Base-by-base conservation (phyloP, 2,797 vertebrate species). In the Scyliorhinus canicula region DNA sequence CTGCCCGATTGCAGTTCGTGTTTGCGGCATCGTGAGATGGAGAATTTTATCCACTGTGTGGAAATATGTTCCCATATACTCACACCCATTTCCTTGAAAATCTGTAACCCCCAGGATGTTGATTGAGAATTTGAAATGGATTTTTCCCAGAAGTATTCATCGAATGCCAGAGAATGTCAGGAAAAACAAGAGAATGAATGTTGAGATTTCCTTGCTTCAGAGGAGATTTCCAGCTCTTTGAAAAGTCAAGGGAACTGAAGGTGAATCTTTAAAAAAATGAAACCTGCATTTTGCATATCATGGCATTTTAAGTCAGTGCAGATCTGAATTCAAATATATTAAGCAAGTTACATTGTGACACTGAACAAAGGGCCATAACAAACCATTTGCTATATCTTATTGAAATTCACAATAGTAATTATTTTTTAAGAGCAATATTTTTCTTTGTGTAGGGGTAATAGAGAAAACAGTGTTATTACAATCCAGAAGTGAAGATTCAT, bases 261-360 rank as follows among this genome's bases (percentile, higher is more conserved):
- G n/a, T 91, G 60, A 91, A 91, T 65, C 55, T 65, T 91, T 91
- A 40, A 63, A 91, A 55, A 91, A 65, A 44, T 65, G 65, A 91
- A 65, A 63, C 60, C 60, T 65, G 60, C 57, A 0, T 65, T 91
- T 11, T 91, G 88, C 57, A 91, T 65, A 44, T 91, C 24, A 44
- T 65, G 19, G 28, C 21, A 40, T n/a, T 77, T 77, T 65, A 91
- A 65, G 60, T 91, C n/a, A 26, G 19, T 14, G 11, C 52, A 5
- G 14, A 47, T 71, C 44, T 50, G 47, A n/a, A 50, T 24, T 28
- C 63, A 31, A 50, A 31, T 50, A 31, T 26, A 71, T 94, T 94
- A 94, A 94, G 44, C 44, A 94, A 94, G 12, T 74, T 52, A 94
- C 55, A 74, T 69, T 71, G 65, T 74, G 71, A 74, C 67, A 55